Base-by-base conservation (phyloP, 2,113 vertebrate genomes). In the Promerops cafer region DNA sequence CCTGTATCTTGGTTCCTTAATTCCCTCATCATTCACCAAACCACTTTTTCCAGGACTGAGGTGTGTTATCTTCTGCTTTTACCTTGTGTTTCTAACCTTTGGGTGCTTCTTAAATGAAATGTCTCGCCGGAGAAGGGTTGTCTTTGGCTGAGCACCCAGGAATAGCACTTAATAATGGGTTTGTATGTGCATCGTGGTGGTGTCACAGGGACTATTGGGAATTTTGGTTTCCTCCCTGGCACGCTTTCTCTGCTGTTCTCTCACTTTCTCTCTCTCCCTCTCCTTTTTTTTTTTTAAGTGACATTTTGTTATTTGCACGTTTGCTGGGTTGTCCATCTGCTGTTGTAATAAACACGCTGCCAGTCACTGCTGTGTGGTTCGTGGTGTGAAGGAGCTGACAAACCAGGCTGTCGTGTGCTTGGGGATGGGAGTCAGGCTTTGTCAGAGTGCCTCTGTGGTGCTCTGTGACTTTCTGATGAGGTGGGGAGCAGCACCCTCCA, bases 261-360 rank as follows among this genome's bases (percentile, higher is more conserved):
- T 90, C 69, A 42, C 72, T 88, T 71, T 80, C 16, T 90, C 40
- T 47, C 23, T 39, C 2, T 56, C 7, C 30, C 10, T 26, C 19
- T 19, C 7, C n/a, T 26, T 26, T 1, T 4, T 45, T 82, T 86
- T 70, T 72, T 83, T 52, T 2, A 13, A 53, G 31, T 56, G 93
- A 72, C 88, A 86, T 95, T 94, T 96, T 20, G 6, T 86, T 75
- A 84, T 92, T 92, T 94, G 42, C 54, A 68, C 65, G 27, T 92
- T 78, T 4, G 42, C 84, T 85, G 10, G 42, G 72, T 50, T 91
- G 83, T 93, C 97, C 94, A 89, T 96, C 96, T 97, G 97, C 95
- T 54, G 24, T 78, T 91, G 63, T 87, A 88, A 90, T 75, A 57
- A 39, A 57, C 88, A 65, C 17, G 23, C 68, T 86, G 64, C 91